A percentile compares a stretch with the other conserved stretches of the same genome.
phyloP scores from a whole-genome alignment of 2,113 vertebrate genomes.

The Crotalus horridus region DNA sequence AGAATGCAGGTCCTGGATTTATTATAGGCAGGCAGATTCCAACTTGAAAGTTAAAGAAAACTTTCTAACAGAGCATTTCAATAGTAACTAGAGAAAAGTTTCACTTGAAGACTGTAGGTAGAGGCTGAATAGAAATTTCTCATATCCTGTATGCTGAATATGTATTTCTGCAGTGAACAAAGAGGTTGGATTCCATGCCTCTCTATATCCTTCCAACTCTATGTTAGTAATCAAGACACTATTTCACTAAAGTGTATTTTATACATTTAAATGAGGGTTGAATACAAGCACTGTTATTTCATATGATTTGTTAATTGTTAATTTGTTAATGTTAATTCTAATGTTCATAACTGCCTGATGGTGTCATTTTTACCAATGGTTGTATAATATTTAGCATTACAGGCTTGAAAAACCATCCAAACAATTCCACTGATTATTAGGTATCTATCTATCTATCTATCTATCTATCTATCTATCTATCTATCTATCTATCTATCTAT shows the following conservation, averaged over 20 bases:
- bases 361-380: not conserved
- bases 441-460: no score
- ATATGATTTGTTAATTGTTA: not conserved
- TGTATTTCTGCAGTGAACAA: not conserved
- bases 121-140: not conserved
- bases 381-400: not conserved
- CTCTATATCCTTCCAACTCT: not conserved
- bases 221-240: not conserved
- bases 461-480: no score
- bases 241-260: not conserved
- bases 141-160: not conserved
- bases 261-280: not conserved
- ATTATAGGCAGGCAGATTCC: not conserved
- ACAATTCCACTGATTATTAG: not conserved
- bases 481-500: no score
- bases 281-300: not conserved
- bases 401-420: not conserved
- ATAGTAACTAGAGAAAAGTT: not conserved
- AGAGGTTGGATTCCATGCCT: not conserved
- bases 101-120: not conserved
- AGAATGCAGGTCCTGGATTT: not conserved
- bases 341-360: not conserved
- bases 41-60: not conserved
- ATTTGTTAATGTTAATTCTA: not conserved
- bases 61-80: not conserved